A percentile compares a stretch with the other conserved stretches of the same genome.
Evolutionary conservation across 2,113 vertebrate genomes (phyloP).

Genomic region (Catharus bicknelli): DNA sequence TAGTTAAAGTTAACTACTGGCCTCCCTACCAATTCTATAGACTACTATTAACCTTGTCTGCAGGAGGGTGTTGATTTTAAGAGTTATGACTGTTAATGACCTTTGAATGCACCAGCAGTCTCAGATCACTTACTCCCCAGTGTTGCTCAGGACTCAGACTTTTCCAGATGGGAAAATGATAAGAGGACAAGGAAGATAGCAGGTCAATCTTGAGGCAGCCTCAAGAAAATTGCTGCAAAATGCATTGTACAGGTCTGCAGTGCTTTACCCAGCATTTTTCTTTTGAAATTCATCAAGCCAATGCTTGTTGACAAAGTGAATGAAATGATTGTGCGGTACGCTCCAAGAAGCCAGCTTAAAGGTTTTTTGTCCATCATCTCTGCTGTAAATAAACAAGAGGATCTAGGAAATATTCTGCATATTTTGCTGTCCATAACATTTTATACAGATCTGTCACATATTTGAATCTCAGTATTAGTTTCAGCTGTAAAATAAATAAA

Average conservation of each 20-base stretch:
- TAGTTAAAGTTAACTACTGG: slow-evolving; percentile 47
- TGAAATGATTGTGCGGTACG: slow-evolving; percentile 55
- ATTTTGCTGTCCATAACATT: slow-evolving; percentile 18
- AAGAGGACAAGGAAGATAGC: slow-evolving; percentile 32
- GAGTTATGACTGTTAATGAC: slow-evolving; percentile 69
- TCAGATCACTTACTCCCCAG: slow-evolving; percentile 46
- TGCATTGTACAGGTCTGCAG: slow-evolving; percentile 15
- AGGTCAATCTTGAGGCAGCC: slow-evolving; percentile 61
- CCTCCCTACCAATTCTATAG: slow-evolving; percentile 18
- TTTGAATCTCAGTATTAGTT: not conserved
- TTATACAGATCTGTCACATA: not conserved
- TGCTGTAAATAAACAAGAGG: slow-evolving; percentile 54
- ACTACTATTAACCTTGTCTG: slow-evolving; percentile 57
- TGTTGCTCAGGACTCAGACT: slow-evolving; percentile 38
- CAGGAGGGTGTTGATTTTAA: slow-evolving; percentile 57
- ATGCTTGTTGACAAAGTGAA: slow-evolving; percentile 72
- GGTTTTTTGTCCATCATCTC: slow-evolving; percentile 49
- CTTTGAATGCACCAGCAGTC: slow-evolving; percentile 61
- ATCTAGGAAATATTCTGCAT: not conserved
- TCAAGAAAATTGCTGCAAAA: slow-evolving; percentile 69
- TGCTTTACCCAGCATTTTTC: slow-evolving; percentile 57
- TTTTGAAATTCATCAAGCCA: slow-evolving; percentile 74
- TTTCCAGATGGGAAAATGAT: slow-evolving; percentile 63
- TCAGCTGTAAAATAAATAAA: not conserved
- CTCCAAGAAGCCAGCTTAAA: slow-evolving; percentile 62